These are phyloP conservation scores for Gallinago undulata DNA, from an alignment of 2,113 vertebrate genomes.

Conservation along the genomic window DNA sequence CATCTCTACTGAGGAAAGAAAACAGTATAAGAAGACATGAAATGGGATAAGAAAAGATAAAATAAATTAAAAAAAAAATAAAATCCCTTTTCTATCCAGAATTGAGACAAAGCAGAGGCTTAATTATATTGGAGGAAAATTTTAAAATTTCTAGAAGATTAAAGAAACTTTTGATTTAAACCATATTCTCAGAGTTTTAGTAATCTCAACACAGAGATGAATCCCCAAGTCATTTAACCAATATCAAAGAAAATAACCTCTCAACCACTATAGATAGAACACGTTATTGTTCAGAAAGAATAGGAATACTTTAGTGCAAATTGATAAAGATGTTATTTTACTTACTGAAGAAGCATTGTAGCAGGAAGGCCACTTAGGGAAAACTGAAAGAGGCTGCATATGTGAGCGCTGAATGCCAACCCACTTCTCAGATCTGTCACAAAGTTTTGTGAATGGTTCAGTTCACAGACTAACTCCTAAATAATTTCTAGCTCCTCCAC, in stretches of 20 bases:
- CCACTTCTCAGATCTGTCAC: not conserved
- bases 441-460: not conserved
- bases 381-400: not conserved
- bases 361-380: not conserved
- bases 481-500: not conserved
- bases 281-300: constrained; percentile 19
- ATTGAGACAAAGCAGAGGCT: not conserved
- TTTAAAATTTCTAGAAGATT: constrained; percentile 47
- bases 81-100: not conserved
- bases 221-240: constrained; percentile 29
- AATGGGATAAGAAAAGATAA: not conserved
- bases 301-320: not conserved
- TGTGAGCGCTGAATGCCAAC: not conserved
- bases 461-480: not conserved
- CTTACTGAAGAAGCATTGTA: constrained; percentile 26
- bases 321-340: constrained; percentile 22
- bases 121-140: constrained; percentile 48
- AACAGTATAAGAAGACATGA: not conserved
- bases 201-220: constrained; percentile 13
- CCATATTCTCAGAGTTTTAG: constrained; percentile 24
- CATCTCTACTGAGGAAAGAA: not conserved
- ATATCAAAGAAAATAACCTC: constrained; percentile 40
- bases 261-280: constrained; percentile 35
- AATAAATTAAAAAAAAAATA: not conserved
- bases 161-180: constrained; percentile 46